Evolutionary conservation across 1,140 invertebrate species (phyloP).

Genomic region (Eupristina koningsbergeri): DNA sequence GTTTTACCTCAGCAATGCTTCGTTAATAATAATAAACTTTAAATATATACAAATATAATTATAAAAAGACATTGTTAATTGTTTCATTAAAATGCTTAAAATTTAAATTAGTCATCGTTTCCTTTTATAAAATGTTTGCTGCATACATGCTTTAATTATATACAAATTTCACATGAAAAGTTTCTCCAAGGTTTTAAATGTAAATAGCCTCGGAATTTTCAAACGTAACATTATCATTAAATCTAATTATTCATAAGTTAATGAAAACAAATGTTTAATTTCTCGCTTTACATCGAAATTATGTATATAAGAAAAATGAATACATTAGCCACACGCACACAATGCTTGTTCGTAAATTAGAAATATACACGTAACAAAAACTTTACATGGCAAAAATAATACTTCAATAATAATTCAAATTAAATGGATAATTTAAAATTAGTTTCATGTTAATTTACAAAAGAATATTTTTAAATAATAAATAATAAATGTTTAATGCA

Average conservation of each 20-base stretch:
- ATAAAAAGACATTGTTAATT: too few relatives aligned
- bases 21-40: too few relatives aligned
- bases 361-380: background rate
- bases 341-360: too few relatives aligned
- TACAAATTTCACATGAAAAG: background rate
- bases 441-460: too few relatives aligned
- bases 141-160: too few relatives aligned
- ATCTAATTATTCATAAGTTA: background rate
- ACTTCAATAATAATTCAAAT: background rate
- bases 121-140: too few relatives aligned
- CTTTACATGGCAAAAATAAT: background rate
- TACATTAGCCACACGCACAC: background rate
- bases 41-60: too few relatives aligned
- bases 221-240: background rate
- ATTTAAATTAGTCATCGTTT: too few relatives aligned
- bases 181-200: background rate
- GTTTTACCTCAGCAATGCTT: background rate
- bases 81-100: too few relatives aligned
- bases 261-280: constrained; percentile 1
- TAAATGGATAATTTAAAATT: too few relatives aligned
- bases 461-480: too few relatives aligned
- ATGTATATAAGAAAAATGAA: background rate
- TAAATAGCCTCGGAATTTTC: background rate
- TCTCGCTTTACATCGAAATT: background rate
- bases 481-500: too few relatives aligned